A percentile compares a stretch with the other conserved stretches of the same genome.
These are phyloP conservation scores for Rhyacichthys aspro DNA, from an alignment of 2,797 vertebrate genomes.

Conservation along the genomic window DNA sequence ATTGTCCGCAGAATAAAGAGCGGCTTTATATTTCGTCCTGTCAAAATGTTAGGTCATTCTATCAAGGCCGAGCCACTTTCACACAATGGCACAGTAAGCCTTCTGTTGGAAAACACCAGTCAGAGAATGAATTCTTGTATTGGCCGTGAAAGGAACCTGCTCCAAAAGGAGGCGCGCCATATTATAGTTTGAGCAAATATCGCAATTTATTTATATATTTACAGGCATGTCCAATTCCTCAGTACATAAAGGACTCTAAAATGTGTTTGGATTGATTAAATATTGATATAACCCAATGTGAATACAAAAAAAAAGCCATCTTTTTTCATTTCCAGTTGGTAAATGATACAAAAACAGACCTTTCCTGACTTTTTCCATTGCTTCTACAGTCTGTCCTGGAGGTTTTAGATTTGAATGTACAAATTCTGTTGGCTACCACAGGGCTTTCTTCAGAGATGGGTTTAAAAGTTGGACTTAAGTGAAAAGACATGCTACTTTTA, in stretches of 20 bases:
- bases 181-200: constrained; percentile 20
- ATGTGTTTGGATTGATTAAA: not conserved
- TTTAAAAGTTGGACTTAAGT: too few relatives aligned
- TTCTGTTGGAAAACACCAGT: constrained; percentile 65
- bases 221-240: not conserved
- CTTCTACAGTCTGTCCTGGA: not conserved
- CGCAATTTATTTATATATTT: not conserved
- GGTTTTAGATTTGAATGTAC: too few relatives aligned
- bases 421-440: too few relatives aligned
- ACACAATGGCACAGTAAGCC: constrained; percentile 66
- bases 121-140: constrained; percentile 55
- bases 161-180: constrained; percentile 21
- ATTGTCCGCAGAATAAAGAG: constrained; percentile 96
- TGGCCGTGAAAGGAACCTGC: constrained; percentile 46
- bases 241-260: not conserved
- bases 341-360: not conserved
- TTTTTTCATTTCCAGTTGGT: too few relatives aligned
- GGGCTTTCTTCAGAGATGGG: too few relatives aligned
- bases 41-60: constrained; percentile 96
- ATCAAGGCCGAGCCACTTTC: constrained; percentile 87
- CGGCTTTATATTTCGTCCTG: constrained; percentile 98
- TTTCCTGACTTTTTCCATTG: not conserved
- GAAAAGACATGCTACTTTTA: too few relatives aligned
- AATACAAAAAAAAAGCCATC: too few relatives aligned
- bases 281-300: not conserved